Percentiles rank a stretch among this genome's conserved stretches.
These are phyloP conservation scores for Hippolais icterina DNA, from an alignment of 2,113 vertebrate genomes.

Conservation along the genomic window DNA sequence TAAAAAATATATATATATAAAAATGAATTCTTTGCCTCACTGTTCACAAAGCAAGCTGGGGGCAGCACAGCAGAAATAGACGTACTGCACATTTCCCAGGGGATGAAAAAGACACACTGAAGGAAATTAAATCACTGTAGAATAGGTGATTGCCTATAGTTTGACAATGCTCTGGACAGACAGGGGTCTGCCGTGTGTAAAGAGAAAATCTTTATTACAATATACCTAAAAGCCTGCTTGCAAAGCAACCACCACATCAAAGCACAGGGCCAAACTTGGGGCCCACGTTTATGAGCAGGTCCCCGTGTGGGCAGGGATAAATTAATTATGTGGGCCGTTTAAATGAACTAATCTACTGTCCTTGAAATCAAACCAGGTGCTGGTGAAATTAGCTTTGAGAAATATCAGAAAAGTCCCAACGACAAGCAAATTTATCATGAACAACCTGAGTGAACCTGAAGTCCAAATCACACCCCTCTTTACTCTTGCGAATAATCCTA, in stretches of 20 bases:
- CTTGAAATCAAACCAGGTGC: neutral
- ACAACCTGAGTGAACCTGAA: neutral
- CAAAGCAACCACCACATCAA: neutral
- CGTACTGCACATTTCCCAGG: constrained; percentile 49
- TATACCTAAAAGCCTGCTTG: neutral
- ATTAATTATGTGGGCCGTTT: neutral
- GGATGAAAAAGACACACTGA: constrained; percentile 59
- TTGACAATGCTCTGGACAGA: constrained; percentile 34
- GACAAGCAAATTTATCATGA: neutral
- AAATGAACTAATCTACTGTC: neutral
- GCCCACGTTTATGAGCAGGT: fast-evolving
- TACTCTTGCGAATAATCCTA: neutral
- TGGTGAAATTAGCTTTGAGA: neutral
- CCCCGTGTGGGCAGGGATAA: neutral
- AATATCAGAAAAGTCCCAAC: neutral
- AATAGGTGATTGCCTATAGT: constrained; percentile 55
- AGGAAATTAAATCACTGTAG: constrained; percentile 67
- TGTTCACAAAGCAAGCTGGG: constrained; percentile 57
- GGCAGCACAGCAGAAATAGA: constrained; percentile 50
- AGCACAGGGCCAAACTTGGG: neutral
- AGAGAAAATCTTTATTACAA: constrained; percentile 46
- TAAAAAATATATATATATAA: neutral
- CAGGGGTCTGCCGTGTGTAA: neutral
- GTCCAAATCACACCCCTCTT: neutral
- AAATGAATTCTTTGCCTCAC: constrained; percentile 35